Evolutionary conservation across 2,797 vertebrate genomes (phyloP).

Genomic region (Gymnoscopelus braueri): DNA sequence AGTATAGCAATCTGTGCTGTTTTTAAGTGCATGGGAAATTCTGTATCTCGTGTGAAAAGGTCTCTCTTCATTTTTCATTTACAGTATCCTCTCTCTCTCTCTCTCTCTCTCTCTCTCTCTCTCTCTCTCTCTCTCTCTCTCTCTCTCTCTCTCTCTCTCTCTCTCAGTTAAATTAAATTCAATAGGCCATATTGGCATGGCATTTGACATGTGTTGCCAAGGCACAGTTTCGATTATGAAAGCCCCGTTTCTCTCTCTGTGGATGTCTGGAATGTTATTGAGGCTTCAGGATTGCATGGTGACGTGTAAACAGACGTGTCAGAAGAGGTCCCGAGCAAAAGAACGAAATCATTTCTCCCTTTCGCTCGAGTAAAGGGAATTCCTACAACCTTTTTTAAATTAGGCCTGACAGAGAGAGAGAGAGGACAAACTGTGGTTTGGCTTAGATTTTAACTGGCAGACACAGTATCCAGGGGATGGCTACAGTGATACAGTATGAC

Average conservation of each 20-base stretch:
- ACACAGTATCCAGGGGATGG: conserved; percentile 38
- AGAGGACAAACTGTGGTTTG: conserved; percentile 38
- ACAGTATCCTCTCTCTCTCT: conserved; percentile 11
- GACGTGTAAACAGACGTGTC: conserved; percentile 68
- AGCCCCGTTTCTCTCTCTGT: conserved; percentile 19
- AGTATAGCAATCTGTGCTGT: conserved; percentile 48
- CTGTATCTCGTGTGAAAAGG: conserved; percentile 54
- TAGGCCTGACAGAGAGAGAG: conserved; percentile 33
- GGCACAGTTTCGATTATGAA: too few relatives aligned
- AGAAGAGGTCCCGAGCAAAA: conserved; percentile 38
- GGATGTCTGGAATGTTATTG: conserved; percentile 41
- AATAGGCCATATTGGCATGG: too few relatives aligned
- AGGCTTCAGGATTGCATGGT: conserved; percentile 49
- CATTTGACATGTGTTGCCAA: too few relatives aligned
- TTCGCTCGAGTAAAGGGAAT: conserved; percentile 40
- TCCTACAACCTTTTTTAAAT: conserved; percentile 54
- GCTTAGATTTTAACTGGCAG: conserved; percentile 36
- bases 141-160: conserved; percentile 18
- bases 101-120: conserved; percentile 8
- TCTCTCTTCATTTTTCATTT: conserved; percentile 67
- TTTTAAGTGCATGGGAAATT: conserved; percentile 58
- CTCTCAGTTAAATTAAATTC: not conserved
- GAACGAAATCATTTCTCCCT: conserved; percentile 31
- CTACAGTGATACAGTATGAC: conserved; percentile 8
- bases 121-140: conserved; percentile 17